Evolutionary conservation across 2,113 vertebrate species (phyloP).

Genomic region (Prunella fulvescens): DNA sequence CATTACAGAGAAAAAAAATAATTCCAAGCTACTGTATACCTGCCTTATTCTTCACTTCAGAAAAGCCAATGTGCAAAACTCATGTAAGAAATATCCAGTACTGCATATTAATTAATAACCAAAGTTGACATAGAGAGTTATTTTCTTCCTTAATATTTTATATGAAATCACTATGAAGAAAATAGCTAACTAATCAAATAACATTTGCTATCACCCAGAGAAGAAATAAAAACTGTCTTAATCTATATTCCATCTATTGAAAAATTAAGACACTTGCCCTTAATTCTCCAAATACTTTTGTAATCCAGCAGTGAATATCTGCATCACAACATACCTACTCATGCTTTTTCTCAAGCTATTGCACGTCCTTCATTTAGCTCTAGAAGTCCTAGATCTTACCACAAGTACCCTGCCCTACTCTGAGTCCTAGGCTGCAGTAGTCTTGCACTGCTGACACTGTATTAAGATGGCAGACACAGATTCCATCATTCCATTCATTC

Average conservation of each 20-base stretch:
- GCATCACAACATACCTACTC: neutral
- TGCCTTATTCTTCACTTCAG: neutral
- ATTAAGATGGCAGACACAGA: neutral
- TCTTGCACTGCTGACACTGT: neutral
- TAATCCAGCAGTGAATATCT: neutral
- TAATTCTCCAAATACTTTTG: neutral
- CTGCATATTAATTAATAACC: neutral
- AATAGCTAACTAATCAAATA: neutral
- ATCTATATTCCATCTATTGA: neutral
- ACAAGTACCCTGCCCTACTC: neutral
- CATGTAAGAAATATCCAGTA: neutral
- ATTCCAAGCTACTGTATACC: neutral
- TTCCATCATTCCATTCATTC: neutral
- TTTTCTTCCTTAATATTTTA: neutral
- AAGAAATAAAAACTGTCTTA: neutral
- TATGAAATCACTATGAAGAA: neutral
- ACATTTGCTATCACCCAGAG: neutral
- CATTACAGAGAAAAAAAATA: neutral
- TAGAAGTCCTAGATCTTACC: neutral
- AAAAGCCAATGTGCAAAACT: neutral
- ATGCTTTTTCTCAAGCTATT: neutral
- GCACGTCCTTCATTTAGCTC: neutral
- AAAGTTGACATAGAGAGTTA: neutral
- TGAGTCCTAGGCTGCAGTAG: neutral
- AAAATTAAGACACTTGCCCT: neutral